phyloP scores from a whole-genome alignment of 1,140 invertebrate genomes.

The Drosophila gunungcola region DNA sequence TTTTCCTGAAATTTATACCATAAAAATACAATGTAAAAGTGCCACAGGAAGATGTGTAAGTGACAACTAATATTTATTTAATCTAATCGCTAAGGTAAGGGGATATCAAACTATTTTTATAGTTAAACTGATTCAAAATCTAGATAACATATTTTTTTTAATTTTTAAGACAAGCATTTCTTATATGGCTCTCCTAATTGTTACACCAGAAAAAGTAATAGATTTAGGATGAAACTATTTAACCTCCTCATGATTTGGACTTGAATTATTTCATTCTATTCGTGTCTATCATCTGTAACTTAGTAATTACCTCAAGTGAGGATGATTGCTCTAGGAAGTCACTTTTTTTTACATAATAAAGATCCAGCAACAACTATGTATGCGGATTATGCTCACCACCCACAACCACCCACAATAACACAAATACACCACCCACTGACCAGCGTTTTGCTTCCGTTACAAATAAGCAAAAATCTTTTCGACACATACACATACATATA shows the following conservation, averaged over 20 bases:
- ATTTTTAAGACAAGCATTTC: not conserved
- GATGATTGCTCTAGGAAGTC: constrained; percentile 25
- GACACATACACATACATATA: constrained; percentile 14
- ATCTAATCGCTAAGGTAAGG: too few relatives aligned
- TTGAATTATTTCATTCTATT: not conserved
- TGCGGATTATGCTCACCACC: constrained; percentile 33
- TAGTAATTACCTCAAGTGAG: constrained; percentile 1
- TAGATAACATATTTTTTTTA: too few relatives aligned
- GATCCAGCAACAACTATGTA: constrained; percentile 39
- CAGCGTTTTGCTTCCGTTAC: constrained; percentile 79
- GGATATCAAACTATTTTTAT: too few relatives aligned
- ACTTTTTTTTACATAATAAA: constrained; percentile 33
- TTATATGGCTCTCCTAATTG: not conserved
- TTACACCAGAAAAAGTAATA: not conserved
- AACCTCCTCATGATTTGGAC: not conserved
- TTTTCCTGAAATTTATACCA: too few relatives aligned
- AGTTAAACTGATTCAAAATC: too few relatives aligned
- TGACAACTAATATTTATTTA: too few relatives aligned
- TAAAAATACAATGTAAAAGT: too few relatives aligned
- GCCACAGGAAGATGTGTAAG: too few relatives aligned
- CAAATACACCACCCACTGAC: constrained; percentile 37
- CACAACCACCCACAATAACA: constrained; percentile 16
- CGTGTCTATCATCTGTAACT: constrained; percentile 3
- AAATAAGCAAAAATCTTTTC: constrained; percentile 65
- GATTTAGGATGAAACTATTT: not conserved